Evolutionary conservation across 2,797 vertebrate species (phyloP).

Genomic region (Chaenodraco wilsoni): DNA sequence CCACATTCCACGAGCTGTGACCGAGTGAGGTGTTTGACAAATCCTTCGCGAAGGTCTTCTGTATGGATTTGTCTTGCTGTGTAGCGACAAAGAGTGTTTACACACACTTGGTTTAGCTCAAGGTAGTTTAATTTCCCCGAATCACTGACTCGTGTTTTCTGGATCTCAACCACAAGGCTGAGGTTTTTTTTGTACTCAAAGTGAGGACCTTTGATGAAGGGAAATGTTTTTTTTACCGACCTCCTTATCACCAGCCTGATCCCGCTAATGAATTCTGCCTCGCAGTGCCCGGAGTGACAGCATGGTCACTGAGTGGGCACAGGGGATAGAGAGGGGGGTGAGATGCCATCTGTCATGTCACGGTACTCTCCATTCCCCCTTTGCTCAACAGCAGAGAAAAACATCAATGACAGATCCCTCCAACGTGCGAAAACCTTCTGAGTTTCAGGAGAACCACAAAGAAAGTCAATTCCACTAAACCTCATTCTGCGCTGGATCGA

Average conservation of each 20-base stretch:
- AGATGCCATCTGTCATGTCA: constrained; percentile 67
- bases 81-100: constrained; percentile 50
- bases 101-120: constrained; percentile 56
- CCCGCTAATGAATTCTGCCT: constrained; percentile 72
- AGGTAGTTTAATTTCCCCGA: constrained; percentile 71
- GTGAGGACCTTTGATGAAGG: not conserved
- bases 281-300: constrained; percentile 61
- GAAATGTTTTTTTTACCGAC: constrained; percentile 28
- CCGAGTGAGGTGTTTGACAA: constrained; percentile 43
- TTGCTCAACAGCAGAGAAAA: constrained; percentile 24
- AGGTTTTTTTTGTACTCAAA: constrained; percentile 9
- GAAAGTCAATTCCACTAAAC: constrained; percentile 20
- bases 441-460: constrained; percentile 9
- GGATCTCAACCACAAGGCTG: constrained; percentile 45
- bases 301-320: constrained; percentile 64
- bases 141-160: constrained; percentile 59
- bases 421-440: not conserved
- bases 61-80: constrained; percentile 62
- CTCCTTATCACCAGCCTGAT: constrained; percentile 57
- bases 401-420: constrained; percentile 6
- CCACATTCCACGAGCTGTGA: constrained; percentile 31
- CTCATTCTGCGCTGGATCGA: constrained; percentile 28
- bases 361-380: constrained; percentile 34
- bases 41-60: constrained; percentile 41
- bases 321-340: constrained; percentile 42